A percentile compares a stretch with the other conserved stretches of the same genome.
phyloP scores from a whole-genome alignment of 2,797 vertebrate genomes.

The Argentina silus region DNA sequence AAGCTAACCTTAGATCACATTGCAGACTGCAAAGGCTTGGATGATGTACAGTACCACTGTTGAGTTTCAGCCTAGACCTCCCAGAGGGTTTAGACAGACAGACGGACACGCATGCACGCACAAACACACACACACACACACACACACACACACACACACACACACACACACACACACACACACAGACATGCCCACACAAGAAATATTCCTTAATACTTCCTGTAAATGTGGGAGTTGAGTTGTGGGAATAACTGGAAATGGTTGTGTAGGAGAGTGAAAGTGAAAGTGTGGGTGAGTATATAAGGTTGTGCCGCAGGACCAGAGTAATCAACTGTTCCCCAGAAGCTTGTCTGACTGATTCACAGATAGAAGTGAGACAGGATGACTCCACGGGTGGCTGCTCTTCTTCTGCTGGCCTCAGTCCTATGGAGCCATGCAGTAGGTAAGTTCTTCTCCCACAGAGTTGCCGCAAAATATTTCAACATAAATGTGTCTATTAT shows the following conservation, averaged over 20 bases:
- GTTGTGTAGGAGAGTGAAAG: constrained; percentile 14
- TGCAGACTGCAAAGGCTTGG: background rate
- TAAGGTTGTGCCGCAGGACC: constrained; percentile 2
- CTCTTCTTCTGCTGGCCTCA: constrained; percentile 9
- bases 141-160: constrained; percentile 19
- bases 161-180: background rate
- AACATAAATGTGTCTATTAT: no score
- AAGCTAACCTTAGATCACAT: background rate
- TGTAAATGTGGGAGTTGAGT: background rate
- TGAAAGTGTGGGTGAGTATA: constrained; percentile 11
- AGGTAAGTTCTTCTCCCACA: constrained; percentile 14
- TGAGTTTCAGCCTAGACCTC: background rate
- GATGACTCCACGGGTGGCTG: background rate
- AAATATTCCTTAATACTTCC: background rate
- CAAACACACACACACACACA: background rate
- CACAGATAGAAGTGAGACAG: constrained; percentile 3
- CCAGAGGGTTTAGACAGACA: background rate
- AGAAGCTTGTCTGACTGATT: background rate
- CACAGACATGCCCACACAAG: constrained; percentile 11
- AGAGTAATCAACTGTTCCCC: background rate
- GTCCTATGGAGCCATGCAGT: constrained; percentile 6
- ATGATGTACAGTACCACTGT: no score
- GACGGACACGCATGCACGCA: background rate
- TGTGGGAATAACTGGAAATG: constrained; percentile 10
- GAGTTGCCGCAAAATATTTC: background rate